These are phyloP conservation scores for Lasioglossum calceatum DNA, from an alignment of 2,888 invertebrate species.

Conservation along the genomic window DNA sequence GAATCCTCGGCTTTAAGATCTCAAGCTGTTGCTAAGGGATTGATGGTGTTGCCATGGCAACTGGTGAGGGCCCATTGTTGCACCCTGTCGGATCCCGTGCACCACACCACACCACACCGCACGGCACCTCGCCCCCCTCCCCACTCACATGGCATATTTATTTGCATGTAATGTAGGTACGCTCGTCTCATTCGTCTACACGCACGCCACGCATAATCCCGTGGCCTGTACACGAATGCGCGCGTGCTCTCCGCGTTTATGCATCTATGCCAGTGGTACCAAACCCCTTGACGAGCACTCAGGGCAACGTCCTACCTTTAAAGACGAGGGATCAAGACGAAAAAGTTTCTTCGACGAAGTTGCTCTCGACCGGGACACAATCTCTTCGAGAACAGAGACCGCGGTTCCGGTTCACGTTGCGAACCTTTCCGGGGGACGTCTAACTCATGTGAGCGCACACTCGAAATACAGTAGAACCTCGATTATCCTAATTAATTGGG, in stretches of 20 bases:
- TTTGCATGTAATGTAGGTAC: conserved; percentile 79
- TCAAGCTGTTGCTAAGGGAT: conserved; percentile 84
- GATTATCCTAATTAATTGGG: too few relatives aligned
- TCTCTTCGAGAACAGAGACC: background rate
- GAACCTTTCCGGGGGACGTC: background rate
- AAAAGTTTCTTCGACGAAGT: conserved; percentile 32
- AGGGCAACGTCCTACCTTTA: conserved; percentile 83
- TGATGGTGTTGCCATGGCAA: conserved; percentile 84
- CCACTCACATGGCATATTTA: conserved; percentile 81
- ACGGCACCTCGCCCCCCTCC: conserved; percentile 43
- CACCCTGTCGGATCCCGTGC: conserved; percentile 76
- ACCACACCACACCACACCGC: conserved; percentile 52
- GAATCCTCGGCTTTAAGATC: conserved; percentile 83
- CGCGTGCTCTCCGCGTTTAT: conserved; percentile 72
- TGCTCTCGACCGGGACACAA: too few relatives aligned
- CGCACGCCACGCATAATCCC: conserved; percentile 65
- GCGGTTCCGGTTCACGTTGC: background rate
- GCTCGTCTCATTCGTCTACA: conserved; percentile 73
- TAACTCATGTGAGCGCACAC: background rate
- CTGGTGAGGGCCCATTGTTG: conserved; percentile 83
- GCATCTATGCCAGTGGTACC: conserved; percentile 84
- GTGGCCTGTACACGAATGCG: conserved; percentile 42
- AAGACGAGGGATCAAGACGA: conserved; percentile 77
- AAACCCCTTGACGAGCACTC: conserved; percentile 77
- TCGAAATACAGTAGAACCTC: background rate